Evolutionary conservation across 1,140 invertebrate genomes (phyloP), one percentile per base, ranked within the genome.

Genomic region (Ectropis grisescens): DNA sequence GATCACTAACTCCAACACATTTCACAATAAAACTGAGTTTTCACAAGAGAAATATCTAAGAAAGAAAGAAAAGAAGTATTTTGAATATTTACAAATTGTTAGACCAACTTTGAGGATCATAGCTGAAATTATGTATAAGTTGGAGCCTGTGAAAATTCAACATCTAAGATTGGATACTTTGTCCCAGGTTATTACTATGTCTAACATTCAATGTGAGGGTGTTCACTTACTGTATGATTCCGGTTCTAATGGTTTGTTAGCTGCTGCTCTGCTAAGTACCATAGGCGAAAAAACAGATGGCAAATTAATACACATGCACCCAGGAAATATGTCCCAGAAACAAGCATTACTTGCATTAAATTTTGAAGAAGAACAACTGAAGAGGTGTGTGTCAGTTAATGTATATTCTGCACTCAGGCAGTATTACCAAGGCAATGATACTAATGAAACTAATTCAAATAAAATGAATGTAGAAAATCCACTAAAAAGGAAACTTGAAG

Each of bases 21-120:
- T 94, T 74, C 84, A 86, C 13, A 84, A 86, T 15, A 97, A 97
- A 85, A 98, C 95, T 1, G 93, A 93, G 57, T 98, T 91, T 70
- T 93, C 95, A 0, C 94, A 98, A 74, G 91, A 95, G 51, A 98
- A 98, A 69, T 98, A 98, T 70, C 85, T 98, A 4, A 92, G 90
- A 29, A 98, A 98, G 66, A 98, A 98, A 71, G 91, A 94, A 51
- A 91, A 91, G 45, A 97, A 97, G 67, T 97, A 96, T 72, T 91
- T 88, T 64, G 90, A 92, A 52, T 91, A 88, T 58, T 74, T 95
- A 11, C 88, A 89, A 38, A 85, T 96, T 19, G 75, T 89, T 9
- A 88, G 86, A 58, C 93, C 95, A 0, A 92, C 85, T 14, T 85
- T 96, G 34, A 79, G 90, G 29, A 65, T 91, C 1, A 74, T 98